These are phyloP conservation scores for Drosophila leonis DNA, from an alignment of 2,888 invertebrate genomes.

Conservation along the genomic window DNA sequence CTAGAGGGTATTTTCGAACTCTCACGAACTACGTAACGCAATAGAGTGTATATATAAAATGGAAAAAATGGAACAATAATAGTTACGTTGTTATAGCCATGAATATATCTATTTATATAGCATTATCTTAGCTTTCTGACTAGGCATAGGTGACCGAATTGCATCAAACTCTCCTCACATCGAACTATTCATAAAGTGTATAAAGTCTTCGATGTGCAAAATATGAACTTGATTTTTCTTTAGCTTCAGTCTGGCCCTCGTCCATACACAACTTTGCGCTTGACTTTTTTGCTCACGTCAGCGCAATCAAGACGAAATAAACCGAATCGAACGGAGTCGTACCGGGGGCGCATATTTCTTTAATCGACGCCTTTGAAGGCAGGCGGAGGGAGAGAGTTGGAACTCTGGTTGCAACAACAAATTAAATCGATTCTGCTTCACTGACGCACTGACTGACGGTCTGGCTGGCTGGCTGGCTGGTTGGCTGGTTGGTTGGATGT, in stretches of 20 bases:
- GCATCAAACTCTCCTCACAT: neutral
- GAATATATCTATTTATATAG: neutral
- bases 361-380: constrained; percentile 69
- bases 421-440: constrained; percentile 79
- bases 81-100: neutral
- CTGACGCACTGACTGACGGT: constrained; percentile 3
- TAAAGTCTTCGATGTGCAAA: neutral
- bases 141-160: too few species aligned
- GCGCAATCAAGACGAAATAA: constrained; percentile 68
- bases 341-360: constrained; percentile 72
- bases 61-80: neutral
- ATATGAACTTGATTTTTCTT: neutral
- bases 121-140: neutral
- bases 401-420: constrained; percentile 66
- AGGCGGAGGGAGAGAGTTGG: neutral
- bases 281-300: constrained; percentile 68
- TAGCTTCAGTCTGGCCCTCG: constrained; percentile 1
- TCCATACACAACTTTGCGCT: constrained; percentile 21
- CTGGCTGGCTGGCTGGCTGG: constrained; percentile 21
- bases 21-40: neutral
- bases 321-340: constrained; percentile 22
- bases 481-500: neutral
- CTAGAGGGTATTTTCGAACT: neutral
- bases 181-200: constrained; percentile 1
- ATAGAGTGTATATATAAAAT: neutral